A percentile compares a stretch with the other conserved stretches of the same genome.
These are phyloP conservation scores for Chelidonichthys spinosus DNA, from an alignment of 2,797 vertebrate species.

Conservation along the genomic window DNA sequence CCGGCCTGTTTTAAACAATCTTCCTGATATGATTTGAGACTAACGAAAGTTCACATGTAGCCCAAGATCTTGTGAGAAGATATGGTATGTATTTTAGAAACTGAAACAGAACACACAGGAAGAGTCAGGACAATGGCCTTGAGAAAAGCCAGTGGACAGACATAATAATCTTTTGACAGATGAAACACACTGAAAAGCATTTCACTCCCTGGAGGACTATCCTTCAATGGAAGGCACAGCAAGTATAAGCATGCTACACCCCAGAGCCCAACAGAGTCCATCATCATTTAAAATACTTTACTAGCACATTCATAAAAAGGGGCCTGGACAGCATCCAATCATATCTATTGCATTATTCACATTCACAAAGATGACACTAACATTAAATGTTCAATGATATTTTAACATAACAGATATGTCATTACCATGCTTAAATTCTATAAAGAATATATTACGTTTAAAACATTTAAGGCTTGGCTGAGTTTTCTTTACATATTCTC, in stretches of 20 bases:
- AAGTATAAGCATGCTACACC: constrained; percentile 22
- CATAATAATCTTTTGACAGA: constrained; percentile 17
- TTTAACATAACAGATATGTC: too few species aligned
- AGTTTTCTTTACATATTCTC: too few species aligned
- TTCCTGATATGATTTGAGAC: background rate
- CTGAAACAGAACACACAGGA: constrained; percentile 5
- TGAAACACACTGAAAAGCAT: constrained; percentile 10
- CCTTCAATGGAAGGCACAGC: constrained; percentile 25
- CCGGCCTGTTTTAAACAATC: constrained; percentile 32
- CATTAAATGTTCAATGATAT: too few species aligned
- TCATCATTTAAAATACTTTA: constrained; percentile 33
- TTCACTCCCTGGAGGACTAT: constrained; percentile 26
- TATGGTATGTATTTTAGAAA: background rate
- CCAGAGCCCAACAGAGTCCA: constrained; percentile 19
- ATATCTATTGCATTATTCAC: constrained; percentile 12
- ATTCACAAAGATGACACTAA: constrained; percentile 10
- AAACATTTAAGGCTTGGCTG: too few species aligned
- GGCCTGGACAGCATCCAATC: background rate
- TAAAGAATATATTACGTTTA: too few species aligned
- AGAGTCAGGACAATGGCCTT: constrained; percentile 13
- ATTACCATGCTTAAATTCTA: background rate
- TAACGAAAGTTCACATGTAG: background rate
- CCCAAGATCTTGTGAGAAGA: background rate
- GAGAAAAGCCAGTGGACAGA: background rate
- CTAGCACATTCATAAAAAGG: constrained; percentile 13